Conservation (phyloP, 2,888 invertebrate genomes). For the Esperia sulphurella region DNA sequence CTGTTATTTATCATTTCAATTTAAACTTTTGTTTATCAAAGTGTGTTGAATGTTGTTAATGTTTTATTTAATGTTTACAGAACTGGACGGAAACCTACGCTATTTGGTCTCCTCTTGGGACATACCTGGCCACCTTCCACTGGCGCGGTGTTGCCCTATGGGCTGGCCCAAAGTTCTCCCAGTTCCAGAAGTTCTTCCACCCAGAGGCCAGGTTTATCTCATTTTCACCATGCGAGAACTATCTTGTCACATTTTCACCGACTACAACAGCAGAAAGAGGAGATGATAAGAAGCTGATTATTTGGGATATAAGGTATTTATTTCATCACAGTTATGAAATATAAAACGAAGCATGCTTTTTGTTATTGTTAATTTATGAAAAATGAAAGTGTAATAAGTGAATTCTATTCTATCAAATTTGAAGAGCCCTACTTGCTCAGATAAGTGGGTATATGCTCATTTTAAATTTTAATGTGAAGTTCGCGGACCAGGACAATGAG, state of each 20-base stretch:
- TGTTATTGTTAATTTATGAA: too few species aligned
- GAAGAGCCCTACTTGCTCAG: too few species aligned
- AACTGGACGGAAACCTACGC: constrained; percentile 98
- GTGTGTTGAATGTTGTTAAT: not conserved
- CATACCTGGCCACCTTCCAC: constrained; percentile 97
- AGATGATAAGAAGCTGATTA: constrained; percentile 90
- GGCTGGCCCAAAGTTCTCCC: constrained; percentile 96
- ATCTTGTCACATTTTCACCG: constrained; percentile 96
- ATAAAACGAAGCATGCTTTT: too few species aligned
- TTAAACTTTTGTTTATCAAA: not conserved
- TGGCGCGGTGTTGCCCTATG: constrained; percentile 96
- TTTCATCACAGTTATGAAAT: not conserved
- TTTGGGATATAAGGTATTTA: constrained; percentile 94
- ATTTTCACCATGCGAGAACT: constrained; percentile 98
- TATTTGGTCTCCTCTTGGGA: constrained; percentile 98
- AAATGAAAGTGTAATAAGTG: too few species aligned
- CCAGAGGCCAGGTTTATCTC: constrained; percentile 96
- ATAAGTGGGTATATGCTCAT: too few species aligned
- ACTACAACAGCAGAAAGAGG: constrained; percentile 84
- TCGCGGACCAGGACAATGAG: too few species aligned
- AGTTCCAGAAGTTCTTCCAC: constrained; percentile 95
- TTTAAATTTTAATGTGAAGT: too few species aligned
- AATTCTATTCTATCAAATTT: too few species aligned
- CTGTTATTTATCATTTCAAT: too few species aligned
- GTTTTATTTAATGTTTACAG: constrained; percentile 58